Base-by-base conservation (phyloP, 1,140 invertebrate species). In the Microplitis mediator region DNA sequence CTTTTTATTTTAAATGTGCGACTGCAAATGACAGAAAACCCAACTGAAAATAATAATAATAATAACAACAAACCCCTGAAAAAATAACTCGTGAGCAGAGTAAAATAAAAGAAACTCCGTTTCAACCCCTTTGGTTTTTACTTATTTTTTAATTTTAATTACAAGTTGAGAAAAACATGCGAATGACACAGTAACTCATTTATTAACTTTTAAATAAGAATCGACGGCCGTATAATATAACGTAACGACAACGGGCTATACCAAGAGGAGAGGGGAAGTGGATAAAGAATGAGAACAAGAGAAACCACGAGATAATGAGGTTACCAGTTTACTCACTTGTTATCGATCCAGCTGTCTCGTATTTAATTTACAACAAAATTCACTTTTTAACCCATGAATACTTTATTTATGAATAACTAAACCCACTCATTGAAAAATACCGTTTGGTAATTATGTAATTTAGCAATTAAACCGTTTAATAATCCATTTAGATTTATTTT, bases 271-370 rank as follows among this genome's bases (percentile, higher is more conserved):
- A 23, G n/a, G 16, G 52, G 52, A 56, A 56, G 52, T 16, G n/a
- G n/a, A 67, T 11, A 56, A 9, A 14, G 39, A 69, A n/a, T 34
- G 50, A 67, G 34, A 14, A 39, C 9, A 58, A 31, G 32, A 69
- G 51, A 69, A 31, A 56, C 16, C 16, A 13, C 6, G 13, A 69
- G 13, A 69, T 69, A 69, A 69, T 69, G 66, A 69, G 66, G 66
- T 69, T 69, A 69, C 66, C 56, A 56, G 66, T 32, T 31, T 34
- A 14, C 16, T 56, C 61, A 63, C 9, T 35, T 45, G 63, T 11
- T 31, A 65, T 45, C 39, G 39, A 45, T 64, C 62, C 23, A 14
- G 62, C 14, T 39, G 35, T 23, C 63, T 50, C 35, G 63, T 32
- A 52, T 52, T 34, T 50, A 13, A 8, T n/a, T 69, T n/a, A 16